These are phyloP conservation scores for Erebia aethiops DNA, from an alignment of 2,888 invertebrate genomes.

Conservation along the genomic window DNA sequence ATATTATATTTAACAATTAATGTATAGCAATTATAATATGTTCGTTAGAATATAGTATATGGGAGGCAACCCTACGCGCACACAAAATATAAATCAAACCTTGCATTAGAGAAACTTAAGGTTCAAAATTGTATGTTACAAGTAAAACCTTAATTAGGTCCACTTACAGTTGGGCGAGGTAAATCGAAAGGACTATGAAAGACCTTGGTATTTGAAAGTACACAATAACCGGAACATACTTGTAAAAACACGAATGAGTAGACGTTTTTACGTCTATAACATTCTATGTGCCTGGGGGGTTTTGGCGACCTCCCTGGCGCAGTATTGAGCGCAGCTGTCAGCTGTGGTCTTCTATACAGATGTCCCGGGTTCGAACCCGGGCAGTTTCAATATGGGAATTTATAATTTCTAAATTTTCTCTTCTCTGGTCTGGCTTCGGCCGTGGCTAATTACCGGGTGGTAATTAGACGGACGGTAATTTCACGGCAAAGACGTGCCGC, in stretches of 20 bases:
- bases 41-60: background rate
- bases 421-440: no score
- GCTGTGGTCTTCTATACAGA: no score
- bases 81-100: constrained; percentile 17
- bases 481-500: no score
- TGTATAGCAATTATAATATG: background rate
- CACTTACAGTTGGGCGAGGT: constrained; percentile 53
- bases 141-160: constrained; percentile 43
- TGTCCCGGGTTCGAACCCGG: no score
- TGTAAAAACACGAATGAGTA: constrained; percentile 28
- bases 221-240: constrained; percentile 65
- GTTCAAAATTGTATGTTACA: constrained; percentile 26
- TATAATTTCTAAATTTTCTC: no score
- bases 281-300: constrained; percentile 17
- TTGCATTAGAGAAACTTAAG: constrained; percentile 15
- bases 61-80: constrained; percentile 1
- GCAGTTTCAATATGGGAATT: no score
- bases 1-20: no score
- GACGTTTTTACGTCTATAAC: constrained; percentile 8
- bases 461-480: no score
- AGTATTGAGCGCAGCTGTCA: no score
- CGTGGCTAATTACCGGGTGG: no score
- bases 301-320: no score
- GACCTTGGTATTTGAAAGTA: constrained; percentile 75
- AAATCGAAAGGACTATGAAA: constrained; percentile 50